These are phyloP conservation scores for Oryzias javanicus DNA, from an alignment of 2,113 vertebrate genomes.

Conservation along the genomic window DNA sequence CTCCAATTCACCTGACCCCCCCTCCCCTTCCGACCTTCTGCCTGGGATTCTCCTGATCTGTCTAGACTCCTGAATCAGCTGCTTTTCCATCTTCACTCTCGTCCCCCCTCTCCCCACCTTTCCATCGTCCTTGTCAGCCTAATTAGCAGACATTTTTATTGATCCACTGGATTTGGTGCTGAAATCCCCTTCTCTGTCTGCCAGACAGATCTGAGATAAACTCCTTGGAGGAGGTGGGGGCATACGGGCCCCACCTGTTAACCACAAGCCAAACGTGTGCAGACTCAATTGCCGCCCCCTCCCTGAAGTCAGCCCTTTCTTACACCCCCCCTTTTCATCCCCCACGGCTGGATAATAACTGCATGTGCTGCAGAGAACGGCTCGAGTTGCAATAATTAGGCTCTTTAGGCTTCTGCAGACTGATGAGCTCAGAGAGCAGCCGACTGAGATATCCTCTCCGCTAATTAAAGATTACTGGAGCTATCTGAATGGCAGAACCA, in stretches of 20 bases:
- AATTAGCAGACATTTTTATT: constrained; percentile 78
- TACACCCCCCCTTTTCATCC: constrained; percentile 9
- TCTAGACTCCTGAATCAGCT: constrained; percentile 69
- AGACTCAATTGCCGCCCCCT: constrained; percentile 17
- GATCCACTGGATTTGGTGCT: constrained; percentile 73
- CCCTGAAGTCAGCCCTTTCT: constrained; percentile 21
- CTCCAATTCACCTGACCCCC: constrained; percentile 44
- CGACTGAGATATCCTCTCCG: constrained; percentile 31
- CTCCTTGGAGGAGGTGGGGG: constrained; percentile 38
- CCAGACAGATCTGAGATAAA: constrained; percentile 72
- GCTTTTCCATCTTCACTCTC: constrained; percentile 10
- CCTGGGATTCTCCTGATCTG: constrained; percentile 46
- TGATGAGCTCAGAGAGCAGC: constrained; percentile 41
- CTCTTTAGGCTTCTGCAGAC: constrained; percentile 19
- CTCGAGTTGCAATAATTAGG: constrained; percentile 42
- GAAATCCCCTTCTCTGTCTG: constrained; percentile 69
- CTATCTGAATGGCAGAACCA: constrained; percentile 39
- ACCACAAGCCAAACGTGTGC: constrained; percentile 51
- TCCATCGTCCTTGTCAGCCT: constrained; percentile 29
- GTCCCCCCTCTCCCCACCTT: constrained; percentile 6
- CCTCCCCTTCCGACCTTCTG: constrained; percentile 8
- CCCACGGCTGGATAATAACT: constrained; percentile 11
- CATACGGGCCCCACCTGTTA: constrained; percentile 62
- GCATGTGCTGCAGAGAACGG: background rate
- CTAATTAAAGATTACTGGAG: constrained; percentile 47